Base-by-base conservation (phyloP, 2,797 vertebrate genomes). In the Galagoides demidoff region DNA sequence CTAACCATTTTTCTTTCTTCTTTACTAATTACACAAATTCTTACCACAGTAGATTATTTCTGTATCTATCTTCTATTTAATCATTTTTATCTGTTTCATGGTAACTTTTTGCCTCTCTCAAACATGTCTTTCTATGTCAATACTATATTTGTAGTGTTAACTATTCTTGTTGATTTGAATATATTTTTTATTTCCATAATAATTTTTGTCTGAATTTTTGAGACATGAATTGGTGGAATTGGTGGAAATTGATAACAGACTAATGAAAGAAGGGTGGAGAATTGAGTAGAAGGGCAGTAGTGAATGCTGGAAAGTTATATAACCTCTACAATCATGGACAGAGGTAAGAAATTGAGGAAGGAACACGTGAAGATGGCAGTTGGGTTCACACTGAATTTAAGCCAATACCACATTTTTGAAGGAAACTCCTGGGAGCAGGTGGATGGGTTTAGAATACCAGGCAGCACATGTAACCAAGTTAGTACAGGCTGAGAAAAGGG, bases 281-380 rank as follows among this genome's bases (percentile, higher is more conserved):
- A 11, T 45, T 31, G 43, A 79, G 25, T 16, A 29, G 13, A 5
- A 63, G 7, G 8, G 37, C 57, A 90, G 76, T n/a, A 4, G 14
- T 61, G 27, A 43, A 52, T 45, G 17, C 2, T 6, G 37, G 73
- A 20, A 70, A 37, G 0, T 1, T 3, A 23, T 27, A 13, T 59
- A 16, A 39, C 13, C 12, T 43, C 27, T 27, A 13, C 34, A 64
- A 14, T 11, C 0, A 3, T 5, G 25, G 23, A 14, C 12, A 34
- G 12, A 49, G 17, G 31, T 31, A 10, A 57, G 63, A 66, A 8
- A 57, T 4, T 29, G 20, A 49, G 14, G 27, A 68, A 52, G 31
- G 39, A 43, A 9, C 25, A 10, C 2, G 1, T 11, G 14, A 39
- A 3, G 31, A 64, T 1, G 2, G 12, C 3, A 17, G 3, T 34